Evolutionary conservation across 1,140 invertebrate genomes (phyloP).

Genomic region (Pseudomyrmex dendroicus): DNA sequence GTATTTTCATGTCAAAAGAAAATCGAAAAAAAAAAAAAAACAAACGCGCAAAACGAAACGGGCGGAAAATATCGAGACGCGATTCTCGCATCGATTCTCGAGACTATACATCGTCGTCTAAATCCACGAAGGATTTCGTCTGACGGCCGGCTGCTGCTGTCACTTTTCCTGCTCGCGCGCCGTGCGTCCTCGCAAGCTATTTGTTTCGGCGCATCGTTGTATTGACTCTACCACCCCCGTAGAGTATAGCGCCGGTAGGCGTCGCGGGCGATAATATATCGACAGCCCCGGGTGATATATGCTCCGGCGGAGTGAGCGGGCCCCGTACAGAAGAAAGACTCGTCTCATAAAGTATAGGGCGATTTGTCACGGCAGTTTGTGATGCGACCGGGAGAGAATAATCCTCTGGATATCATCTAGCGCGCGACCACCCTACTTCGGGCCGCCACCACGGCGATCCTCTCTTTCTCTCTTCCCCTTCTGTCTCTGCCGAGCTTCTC

Average conservation of each 20-base stretch:
- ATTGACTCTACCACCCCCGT: slow-evolving; percentile 68
- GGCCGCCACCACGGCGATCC: slow-evolving; percentile 15
- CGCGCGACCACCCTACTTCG: slow-evolving; percentile 59
- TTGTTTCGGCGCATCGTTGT: slow-evolving; percentile 73
- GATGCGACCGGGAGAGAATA: slow-evolving; percentile 81
- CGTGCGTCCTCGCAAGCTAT: slow-evolving; percentile 60
- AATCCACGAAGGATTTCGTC: slow-evolving; percentile 72
- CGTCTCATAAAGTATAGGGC: slow-evolving; percentile 80
- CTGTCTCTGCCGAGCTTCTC: slow-evolving; percentile 32
- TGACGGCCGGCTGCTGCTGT: slow-evolving; percentile 60
- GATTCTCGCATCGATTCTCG: slow-evolving; percentile 44
- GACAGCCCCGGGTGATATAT: slow-evolving; percentile 79
- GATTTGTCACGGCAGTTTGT: slow-evolving; percentile 81
- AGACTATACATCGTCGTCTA: slow-evolving; percentile 67
- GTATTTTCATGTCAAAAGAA: too few species aligned
- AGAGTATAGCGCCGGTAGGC: slow-evolving; percentile 69
- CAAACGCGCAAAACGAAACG: neutral
- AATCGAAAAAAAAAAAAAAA: too few species aligned
- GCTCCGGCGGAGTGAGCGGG: slow-evolving; percentile 74
- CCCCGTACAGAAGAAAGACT: slow-evolving; percentile 75
- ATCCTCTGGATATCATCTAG: slow-evolving; percentile 81
- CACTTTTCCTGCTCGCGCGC: slow-evolving; percentile 49
- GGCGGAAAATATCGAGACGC: slow-evolving; percentile 5
- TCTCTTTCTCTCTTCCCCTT: too few species aligned
- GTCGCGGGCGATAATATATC: slow-evolving; percentile 81